A percentile compares a stretch with the other conserved stretches of the same genome.
Conservation (phyloP, 2,888 invertebrate species). For the Mesoligia furuncula region DNA sequence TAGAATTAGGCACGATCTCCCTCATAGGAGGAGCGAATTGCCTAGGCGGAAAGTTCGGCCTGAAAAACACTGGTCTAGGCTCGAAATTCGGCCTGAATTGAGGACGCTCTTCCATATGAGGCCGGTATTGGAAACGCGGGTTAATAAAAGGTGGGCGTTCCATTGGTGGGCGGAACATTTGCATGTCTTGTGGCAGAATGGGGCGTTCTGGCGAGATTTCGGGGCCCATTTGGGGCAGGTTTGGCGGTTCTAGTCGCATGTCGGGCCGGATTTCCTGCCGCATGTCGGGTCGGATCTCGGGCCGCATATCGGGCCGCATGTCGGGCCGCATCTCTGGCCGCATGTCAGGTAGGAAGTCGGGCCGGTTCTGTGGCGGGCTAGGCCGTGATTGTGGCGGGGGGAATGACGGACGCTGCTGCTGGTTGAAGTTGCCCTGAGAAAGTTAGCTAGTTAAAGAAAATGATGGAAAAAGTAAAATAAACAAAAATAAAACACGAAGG, state of each 20-base stretch:
- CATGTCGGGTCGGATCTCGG: slow-evolving; percentile 49
- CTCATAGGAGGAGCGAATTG: slow-evolving; percentile 75
- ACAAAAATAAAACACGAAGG: too few relatives aligned
- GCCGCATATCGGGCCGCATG: slow-evolving; percentile 54
- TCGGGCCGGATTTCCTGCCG: slow-evolving; percentile 48
- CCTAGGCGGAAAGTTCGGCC: slow-evolving; percentile 71
- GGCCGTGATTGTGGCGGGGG: slow-evolving; percentile 71
- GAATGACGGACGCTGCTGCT: slow-evolving; percentile 76
- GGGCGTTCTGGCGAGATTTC: slow-evolving; percentile 74
- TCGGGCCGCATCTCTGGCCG: slow-evolving; percentile 36
- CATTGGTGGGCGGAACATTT: slow-evolving; percentile 68
- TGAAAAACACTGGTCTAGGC: slow-evolving; percentile 74
- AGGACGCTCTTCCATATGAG: slow-evolving; percentile 71
- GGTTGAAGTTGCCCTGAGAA: slow-evolving; percentile 79
- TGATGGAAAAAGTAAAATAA: background rate
- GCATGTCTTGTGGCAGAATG: slow-evolving; percentile 68
- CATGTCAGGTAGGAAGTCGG: slow-evolving; percentile 45
- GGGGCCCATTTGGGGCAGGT: slow-evolving; percentile 65
- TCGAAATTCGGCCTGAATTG: slow-evolving; percentile 71
- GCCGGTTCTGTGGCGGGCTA: slow-evolving; percentile 19
- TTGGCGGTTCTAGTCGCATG: slow-evolving; percentile 46
- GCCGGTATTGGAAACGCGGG: slow-evolving; percentile 71
- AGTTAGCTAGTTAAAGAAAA: background rate
- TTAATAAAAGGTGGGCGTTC: slow-evolving; percentile 67
- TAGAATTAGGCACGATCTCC: slow-evolving; percentile 75